phyloP scores from a whole-genome alignment of 2,797 vertebrate genomes.

The Poliocrania exsul region DNA sequence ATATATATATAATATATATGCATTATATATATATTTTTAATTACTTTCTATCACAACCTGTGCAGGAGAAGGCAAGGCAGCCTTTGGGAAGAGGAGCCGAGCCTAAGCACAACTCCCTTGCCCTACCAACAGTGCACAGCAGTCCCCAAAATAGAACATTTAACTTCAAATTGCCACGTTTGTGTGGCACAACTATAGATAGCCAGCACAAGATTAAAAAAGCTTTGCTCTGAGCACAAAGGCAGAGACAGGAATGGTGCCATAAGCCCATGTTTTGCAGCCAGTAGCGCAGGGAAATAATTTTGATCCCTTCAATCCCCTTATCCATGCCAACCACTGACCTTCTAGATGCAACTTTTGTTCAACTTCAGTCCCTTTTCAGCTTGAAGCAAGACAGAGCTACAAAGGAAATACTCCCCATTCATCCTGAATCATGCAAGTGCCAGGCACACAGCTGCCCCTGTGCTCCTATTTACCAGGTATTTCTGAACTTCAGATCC shows the following conservation, averaged over 20 bases:
- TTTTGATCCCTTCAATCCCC: constrained; percentile 64
- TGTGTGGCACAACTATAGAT: constrained; percentile 33
- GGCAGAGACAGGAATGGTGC: constrained; percentile 50
- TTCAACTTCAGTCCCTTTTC: constrained; percentile 38
- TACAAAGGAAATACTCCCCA: background rate
- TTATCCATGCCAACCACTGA: constrained; percentile 61
- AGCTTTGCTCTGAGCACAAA: constrained; percentile 56
- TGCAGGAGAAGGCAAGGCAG: background rate
- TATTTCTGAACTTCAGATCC: background rate
- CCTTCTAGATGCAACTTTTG: constrained; percentile 58
- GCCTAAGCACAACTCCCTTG: background rate
- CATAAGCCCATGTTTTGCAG: constrained; percentile 61
- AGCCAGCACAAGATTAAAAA: constrained; percentile 50
- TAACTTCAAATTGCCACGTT: constrained; percentile 44
- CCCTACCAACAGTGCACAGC: background rate
- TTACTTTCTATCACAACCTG: background rate
- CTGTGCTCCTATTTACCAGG: background rate
- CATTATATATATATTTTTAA: background rate
- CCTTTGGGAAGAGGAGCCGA: background rate
- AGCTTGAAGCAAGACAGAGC: constrained; percentile 35
- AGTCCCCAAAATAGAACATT: constrained; percentile 30
- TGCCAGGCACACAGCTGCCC: background rate
- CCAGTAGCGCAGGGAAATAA: constrained; percentile 44
- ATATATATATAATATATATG: no score
- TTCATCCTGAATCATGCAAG: background rate